Evolutionary conservation across 2,888 invertebrate genomes (phyloP), one percentile per base, ranked within the genome.

Genomic region (Phorcus lineatus): DNA sequence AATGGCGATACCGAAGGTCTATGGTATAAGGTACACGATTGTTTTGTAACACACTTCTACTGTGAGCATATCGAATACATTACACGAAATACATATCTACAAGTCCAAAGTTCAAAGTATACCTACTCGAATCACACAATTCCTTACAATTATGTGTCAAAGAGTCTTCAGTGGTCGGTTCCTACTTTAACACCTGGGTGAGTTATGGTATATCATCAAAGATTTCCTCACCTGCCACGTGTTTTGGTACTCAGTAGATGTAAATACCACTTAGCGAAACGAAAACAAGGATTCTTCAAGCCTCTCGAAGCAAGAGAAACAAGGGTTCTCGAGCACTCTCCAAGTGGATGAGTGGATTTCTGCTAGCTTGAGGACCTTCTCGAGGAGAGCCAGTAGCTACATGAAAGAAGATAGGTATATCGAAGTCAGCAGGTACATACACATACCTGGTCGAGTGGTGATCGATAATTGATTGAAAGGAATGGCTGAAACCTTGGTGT

Each of bases 391-490:
- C 16, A 28, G 9, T 17, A 70, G 36, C 28, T 31, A 11, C 31
- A 31, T 17, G 70, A 70, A 70, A 70, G 31, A 40, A 19, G 31
- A 17, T 17, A 70, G 70, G 70, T 31, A 70, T 17, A 70, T 70
- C 70, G 6, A 70, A 17, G 70, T 70, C 70, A 70, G 17, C 31
- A 16, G 36, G 70, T 70, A 70, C 40, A 70, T 11, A 40, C 9
- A 40, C 70, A 31, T 40, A 70, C 70, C 40, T 40, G 36, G 40
- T 36, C 40, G 36, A 70, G 70, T 40, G 40, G 36, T 70, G 17
- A 70, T 70, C 70, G 70, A 70, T 70, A 11, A 40, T 16, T 40
- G 40, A 70, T 70, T 70, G 70, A 19, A 40, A 19, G n/a, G n/a
- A 28, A 13, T 17, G 9, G 40, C 2, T 7, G 70, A 9, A 31